Evolutionary conservation across 1,140 invertebrate genomes (phyloP).

Genomic region (Procambarus virginalis): DNA sequence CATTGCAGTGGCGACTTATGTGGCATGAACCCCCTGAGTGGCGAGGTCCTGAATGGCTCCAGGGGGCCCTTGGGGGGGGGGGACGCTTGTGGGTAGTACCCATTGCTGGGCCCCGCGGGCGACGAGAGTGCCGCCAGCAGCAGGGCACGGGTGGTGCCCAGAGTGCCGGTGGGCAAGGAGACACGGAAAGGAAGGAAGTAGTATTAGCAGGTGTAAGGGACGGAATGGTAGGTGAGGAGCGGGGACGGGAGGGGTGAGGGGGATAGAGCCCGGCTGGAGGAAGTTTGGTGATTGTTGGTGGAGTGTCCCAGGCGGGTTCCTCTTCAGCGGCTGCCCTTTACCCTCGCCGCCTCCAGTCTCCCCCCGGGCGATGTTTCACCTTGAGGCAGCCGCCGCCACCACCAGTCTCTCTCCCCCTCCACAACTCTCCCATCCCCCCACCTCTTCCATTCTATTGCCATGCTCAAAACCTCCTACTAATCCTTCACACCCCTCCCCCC

Average conservation of each 20-base stretch:
- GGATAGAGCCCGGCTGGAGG: conserved; percentile 4
- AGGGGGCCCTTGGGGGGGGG: no score
- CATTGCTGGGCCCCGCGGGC: no score
- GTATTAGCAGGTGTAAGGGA: not conserved
- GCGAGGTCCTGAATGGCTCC: not conserved
- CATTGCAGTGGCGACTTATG: no score
- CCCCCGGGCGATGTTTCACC: conserved; percentile 64
- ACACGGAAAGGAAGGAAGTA: not conserved
- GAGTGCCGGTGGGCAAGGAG: not conserved
- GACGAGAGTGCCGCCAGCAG: no score
- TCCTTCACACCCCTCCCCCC: no score
- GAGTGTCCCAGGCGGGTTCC: conserved; percentile 62
- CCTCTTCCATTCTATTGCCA: no score
- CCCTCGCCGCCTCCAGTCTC: conserved; percentile 57
- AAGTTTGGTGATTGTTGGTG: conserved; percentile 33
- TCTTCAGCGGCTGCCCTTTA: conserved; percentile 63
- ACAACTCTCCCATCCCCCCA: no score
- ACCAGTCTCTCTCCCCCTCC: conserved; percentile 22
- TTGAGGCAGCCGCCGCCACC: conserved; percentile 56
- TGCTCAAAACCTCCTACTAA: no score
- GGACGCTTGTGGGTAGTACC: no score
- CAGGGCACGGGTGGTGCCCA: no score
- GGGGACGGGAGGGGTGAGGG: conserved; percentile 3
- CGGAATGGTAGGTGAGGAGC: conserved; percentile 2
- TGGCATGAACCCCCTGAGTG: no score